These are phyloP conservation scores for Varecia variegata DNA, from an alignment of 2,797 vertebrate species.

Conservation along the genomic window DNA sequence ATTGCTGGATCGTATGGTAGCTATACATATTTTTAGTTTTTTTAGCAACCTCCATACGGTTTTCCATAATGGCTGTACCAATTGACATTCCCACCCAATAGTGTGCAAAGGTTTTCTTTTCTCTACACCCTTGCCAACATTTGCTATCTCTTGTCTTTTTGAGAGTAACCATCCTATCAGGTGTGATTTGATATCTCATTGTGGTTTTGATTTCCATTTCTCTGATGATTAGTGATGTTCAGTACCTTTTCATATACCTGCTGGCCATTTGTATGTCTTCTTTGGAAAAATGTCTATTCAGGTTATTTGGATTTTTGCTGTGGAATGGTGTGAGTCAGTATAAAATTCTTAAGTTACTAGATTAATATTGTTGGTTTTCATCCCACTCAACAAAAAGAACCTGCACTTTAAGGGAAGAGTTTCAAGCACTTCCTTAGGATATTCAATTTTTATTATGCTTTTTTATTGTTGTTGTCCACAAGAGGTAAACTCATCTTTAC, in stretches of 20 bases:
- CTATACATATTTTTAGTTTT: not conserved
- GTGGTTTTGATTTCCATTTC: not conserved
- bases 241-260: not conserved
- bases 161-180: not conserved
- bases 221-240: not conserved
- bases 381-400: not conserved
- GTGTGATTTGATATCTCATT: not conserved
- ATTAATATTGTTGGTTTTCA: not conserved
- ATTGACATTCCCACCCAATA: not conserved
- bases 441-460: not conserved
- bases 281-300: not conserved
- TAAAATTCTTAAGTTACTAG: conserved; percentile 21
- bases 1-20: not conserved
- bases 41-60: not conserved
- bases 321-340: not conserved
- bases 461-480: not conserved
- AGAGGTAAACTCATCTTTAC: conserved; percentile 10
- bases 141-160: not conserved
- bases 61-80: not conserved
- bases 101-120: not conserved
- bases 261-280: not conserved
- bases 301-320: not conserved
- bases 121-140: not conserved
- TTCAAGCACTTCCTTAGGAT: not conserved
- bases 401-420: not conserved